Percentiles rank a stretch among this genome's conserved stretches.
Conservation (phyloP, 2,888 invertebrate species). For the Eumacrocentrus americanus region DNA sequence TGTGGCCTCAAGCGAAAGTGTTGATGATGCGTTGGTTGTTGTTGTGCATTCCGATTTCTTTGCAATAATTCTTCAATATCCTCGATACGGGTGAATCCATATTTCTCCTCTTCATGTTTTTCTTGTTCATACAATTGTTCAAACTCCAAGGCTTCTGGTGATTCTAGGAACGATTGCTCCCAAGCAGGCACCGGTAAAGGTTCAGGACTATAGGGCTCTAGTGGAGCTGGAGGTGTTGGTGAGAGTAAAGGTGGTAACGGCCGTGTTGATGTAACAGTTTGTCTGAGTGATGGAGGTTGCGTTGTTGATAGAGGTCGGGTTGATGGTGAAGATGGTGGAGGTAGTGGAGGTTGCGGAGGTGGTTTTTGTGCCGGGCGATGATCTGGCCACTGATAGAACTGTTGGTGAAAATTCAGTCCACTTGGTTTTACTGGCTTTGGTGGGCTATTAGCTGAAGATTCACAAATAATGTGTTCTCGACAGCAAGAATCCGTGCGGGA, state of each 20-base stretch:
- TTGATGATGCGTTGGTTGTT: background rate
- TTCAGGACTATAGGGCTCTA: too few relatives aligned
- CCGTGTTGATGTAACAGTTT: too few relatives aligned
- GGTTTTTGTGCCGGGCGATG: too few relatives aligned
- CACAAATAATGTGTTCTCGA: conserved; percentile 73
- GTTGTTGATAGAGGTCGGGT: too few relatives aligned
- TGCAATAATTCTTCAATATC: background rate
- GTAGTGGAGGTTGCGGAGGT: background rate
- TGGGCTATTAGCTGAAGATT: background rate
- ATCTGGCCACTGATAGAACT: background rate
- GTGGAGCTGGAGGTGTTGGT: too few relatives aligned
- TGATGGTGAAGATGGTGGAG: too few relatives aligned
- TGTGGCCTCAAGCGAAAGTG: background rate
- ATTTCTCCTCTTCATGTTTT: conserved; percentile 67
- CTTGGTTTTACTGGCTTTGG: background rate
- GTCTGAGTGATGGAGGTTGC: too few relatives aligned
- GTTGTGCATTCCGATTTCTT: too few relatives aligned
- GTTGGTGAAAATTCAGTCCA: too few relatives aligned
- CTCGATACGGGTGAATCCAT: background rate
- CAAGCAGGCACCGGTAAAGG: too few relatives aligned
- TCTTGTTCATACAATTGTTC: conserved; percentile 70
- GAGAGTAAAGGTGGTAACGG: too few relatives aligned
- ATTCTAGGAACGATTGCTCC: too few relatives aligned
- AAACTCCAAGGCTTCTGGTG: conserved; percentile 66
- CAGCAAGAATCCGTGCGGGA: conserved; percentile 73